A percentile compares a stretch with the other conserved stretches of the same genome.
phyloP scores from a whole-genome alignment of 2,888 invertebrate species.

The Gastrophysa polygoni region DNA sequence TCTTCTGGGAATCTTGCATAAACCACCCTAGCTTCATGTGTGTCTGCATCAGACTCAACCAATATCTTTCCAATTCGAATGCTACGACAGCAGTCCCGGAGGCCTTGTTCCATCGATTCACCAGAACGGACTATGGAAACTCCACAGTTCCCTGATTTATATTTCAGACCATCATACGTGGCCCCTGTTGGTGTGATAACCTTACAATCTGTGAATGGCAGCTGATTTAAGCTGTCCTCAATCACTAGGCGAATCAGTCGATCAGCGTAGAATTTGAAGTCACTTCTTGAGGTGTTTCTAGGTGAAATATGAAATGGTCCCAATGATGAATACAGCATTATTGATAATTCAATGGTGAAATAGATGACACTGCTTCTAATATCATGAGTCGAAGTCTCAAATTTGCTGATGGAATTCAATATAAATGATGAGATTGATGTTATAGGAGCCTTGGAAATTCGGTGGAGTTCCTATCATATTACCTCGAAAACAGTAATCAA shows the following conservation, averaged over 20 bases:
- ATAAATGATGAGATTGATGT: too few relatives aligned
- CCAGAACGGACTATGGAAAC: constrained; percentile 88
- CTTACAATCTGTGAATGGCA: constrained; percentile 90
- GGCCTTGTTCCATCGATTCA: constrained; percentile 65
- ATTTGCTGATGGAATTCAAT: too few relatives aligned
- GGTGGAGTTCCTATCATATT: too few relatives aligned
- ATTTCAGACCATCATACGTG: constrained; percentile 89
- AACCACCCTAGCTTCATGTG: constrained; percentile 94
- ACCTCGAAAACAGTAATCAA: too few relatives aligned
- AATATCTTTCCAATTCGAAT: constrained; percentile 98
- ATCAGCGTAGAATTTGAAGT: constrained; percentile 99
- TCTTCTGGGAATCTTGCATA: constrained; percentile 98
- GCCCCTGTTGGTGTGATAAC: constrained; percentile 94
- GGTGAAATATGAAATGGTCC: too few relatives aligned
- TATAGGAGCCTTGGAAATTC: too few relatives aligned
- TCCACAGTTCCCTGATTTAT: constrained; percentile 97
- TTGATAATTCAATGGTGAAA: too few relatives aligned
- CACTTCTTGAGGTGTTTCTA: constrained; percentile 90
- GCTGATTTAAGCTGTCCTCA: constrained; percentile 95
- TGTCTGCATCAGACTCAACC: constrained; percentile 95
- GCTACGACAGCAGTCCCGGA: constrained; percentile 96
- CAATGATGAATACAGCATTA: too few relatives aligned
- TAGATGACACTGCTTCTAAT: too few relatives aligned
- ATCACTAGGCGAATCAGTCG: constrained; percentile 95
- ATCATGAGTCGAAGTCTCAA: too few relatives aligned